These are phyloP conservation scores for Lasiurus cinereus DNA, from an alignment of 2,113 vertebrate species.

Conservation along the genomic window DNA sequence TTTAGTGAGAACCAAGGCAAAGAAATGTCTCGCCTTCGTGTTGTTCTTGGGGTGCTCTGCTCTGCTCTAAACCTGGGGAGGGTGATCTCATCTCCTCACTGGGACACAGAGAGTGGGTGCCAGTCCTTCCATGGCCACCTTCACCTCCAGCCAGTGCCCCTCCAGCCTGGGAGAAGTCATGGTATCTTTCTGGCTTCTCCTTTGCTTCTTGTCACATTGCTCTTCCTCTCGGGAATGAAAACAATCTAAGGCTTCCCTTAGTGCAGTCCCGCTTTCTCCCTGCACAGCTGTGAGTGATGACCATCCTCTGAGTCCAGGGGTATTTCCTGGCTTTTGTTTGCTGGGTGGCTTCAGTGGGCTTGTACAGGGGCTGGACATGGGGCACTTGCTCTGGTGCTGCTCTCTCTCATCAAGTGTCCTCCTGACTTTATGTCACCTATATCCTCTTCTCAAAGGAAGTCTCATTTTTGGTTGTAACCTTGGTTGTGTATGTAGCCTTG, in stretches of 20 bases:
- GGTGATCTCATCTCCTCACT: background rate
- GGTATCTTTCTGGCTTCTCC: background rate
- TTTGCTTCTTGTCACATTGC: background rate
- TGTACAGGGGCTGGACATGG: background rate
- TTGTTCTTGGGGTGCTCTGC: background rate
- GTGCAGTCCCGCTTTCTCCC: background rate
- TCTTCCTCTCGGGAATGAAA: background rate
- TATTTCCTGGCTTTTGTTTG: background rate
- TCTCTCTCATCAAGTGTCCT: background rate
- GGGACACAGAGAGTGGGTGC: background rate
- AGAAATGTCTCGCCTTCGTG: background rate
- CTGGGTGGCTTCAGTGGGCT: background rate
- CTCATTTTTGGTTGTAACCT: background rate
- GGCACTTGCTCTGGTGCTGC: background rate
- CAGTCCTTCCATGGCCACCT: too few relatives aligned
- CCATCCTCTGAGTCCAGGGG: rapidly evolving
- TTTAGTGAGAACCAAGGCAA: background rate
- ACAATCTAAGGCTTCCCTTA: background rate
- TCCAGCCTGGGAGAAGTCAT: background rate
- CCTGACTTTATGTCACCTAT: background rate
- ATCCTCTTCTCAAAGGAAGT: background rate
- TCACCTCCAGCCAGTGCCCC: background rate
- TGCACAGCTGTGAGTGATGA: background rate
- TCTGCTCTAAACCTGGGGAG: too few relatives aligned
- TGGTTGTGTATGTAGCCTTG: background rate